Evolutionary conservation across 2,888 invertebrate genomes (phyloP).

Genomic region (Mythimna lalbum): DNA sequence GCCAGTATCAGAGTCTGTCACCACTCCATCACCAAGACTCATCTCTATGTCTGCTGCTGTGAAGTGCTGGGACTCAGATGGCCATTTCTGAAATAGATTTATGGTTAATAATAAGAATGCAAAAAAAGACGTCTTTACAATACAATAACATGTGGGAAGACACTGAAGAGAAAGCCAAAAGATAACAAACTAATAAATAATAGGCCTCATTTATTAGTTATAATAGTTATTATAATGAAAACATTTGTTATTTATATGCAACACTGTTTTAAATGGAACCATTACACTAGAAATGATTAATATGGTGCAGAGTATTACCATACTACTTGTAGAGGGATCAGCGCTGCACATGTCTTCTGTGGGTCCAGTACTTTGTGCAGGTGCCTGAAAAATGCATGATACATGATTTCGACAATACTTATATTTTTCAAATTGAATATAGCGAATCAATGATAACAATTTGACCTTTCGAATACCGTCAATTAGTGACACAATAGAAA

Average conservation of each 20-base stretch:
- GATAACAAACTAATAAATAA: neutral
- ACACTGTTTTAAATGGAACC: neutral
- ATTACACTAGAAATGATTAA: neutral
- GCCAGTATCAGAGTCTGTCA: conserved; percentile 68
- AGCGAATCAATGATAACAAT: too few species aligned
- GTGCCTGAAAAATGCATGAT: conserved; percentile 55
- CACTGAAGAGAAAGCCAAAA: neutral
- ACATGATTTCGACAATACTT: neutral
- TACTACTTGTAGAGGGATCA: conserved; percentile 69
- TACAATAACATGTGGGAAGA: neutral
- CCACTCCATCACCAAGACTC: conserved; percentile 70
- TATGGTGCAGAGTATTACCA: conserved; percentile 63
- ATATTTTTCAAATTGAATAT: neutral
- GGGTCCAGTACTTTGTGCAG: conserved; percentile 67
- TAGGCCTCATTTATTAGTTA: too few species aligned
- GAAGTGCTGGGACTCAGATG: conserved; percentile 73
- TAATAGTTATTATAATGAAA: neutral
- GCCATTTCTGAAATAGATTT: conserved; percentile 73
- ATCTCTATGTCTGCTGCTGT: conserved; percentile 73
- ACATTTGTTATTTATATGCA: neutral
- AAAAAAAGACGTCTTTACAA: neutral
- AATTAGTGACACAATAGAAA: too few species aligned
- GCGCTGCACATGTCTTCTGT: conserved; percentile 70
- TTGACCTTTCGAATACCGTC: too few species aligned
- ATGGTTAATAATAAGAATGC: too few species aligned